Conservation (phyloP, 2,113 vertebrate genomes). For the Triplophysa tibetana region DNA sequence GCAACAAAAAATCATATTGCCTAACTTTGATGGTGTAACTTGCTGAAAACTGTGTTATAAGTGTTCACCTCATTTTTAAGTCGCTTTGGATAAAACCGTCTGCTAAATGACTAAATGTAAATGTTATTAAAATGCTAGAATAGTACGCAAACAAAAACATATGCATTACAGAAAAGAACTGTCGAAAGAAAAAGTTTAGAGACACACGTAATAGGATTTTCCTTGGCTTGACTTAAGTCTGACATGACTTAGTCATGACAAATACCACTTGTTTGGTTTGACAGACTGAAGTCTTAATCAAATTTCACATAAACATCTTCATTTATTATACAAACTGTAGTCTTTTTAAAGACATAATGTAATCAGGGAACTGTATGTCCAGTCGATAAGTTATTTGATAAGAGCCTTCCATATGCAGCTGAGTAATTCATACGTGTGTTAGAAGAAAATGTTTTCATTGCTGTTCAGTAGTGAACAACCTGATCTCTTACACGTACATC, state of each 20-base stretch:
- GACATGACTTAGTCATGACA: no score
- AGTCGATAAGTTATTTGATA: neutral
- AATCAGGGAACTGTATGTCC: neutral
- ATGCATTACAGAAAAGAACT: no score
- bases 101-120: no score
- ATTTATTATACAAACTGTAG: neutral
- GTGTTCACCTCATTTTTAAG: no score
- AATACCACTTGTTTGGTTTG: neutral
- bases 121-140: no score
- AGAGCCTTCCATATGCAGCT: neutral
- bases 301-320: neutral
- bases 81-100: no score
- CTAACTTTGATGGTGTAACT: no score
- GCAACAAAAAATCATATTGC: neutral
- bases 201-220: no score
- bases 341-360: neutral
- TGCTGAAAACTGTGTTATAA: no score
- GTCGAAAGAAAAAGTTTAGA: no score
- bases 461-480: neutral
- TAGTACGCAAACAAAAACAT: no score
- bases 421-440: constrained; percentile 1
- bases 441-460: neutral
- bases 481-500: neutral
- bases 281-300: neutral
- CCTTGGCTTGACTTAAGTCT: neutral